phyloP scores from a whole-genome alignment of 2,888 invertebrate species.

The Rosalia funebris region DNA sequence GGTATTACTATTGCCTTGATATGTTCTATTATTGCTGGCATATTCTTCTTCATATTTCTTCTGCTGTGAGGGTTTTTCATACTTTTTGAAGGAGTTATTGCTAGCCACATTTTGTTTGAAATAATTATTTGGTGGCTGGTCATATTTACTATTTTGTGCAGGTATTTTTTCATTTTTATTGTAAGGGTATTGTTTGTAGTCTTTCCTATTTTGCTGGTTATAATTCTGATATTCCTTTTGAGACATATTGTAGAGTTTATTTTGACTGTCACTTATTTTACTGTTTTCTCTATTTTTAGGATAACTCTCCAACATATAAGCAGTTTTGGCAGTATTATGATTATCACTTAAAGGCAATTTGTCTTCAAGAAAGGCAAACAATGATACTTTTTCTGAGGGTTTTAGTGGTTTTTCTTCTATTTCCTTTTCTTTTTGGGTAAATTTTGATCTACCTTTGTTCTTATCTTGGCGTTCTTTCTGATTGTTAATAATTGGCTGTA shows the following conservation, averaged over 20 bases:
- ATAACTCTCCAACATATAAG: constrained; percentile 15
- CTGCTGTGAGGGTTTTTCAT: constrained; percentile 14
- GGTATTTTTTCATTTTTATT: constrained; percentile 10
- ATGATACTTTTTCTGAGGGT: constrained; percentile 81
- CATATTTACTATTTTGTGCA: constrained; percentile 20
- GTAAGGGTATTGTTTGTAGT: constrained; percentile 9
- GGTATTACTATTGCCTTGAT: constrained; percentile 27
- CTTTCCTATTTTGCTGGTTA: constrained; percentile 21
- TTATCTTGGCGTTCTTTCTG: constrained; percentile 31
- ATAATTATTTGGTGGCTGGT: constrained; percentile 11
- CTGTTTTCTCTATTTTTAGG: constrained; percentile 29
- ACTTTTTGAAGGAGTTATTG: constrained; percentile 3
- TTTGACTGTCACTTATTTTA: constrained; percentile 29
- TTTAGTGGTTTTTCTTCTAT: constrained; percentile 73
- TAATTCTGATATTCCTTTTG: constrained; percentile 14
- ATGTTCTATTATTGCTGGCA: not conserved
- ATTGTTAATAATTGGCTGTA: constrained; percentile 37
- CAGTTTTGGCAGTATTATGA: constrained; percentile 16
- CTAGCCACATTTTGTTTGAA: constrained; percentile 16
- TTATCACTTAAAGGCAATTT: constrained; percentile 71
- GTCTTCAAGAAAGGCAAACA: constrained; percentile 85
- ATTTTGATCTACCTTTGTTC: constrained; percentile 35
- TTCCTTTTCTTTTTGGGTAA: constrained; percentile 58
- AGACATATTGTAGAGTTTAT: constrained; percentile 20
- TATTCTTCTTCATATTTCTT: not conserved